These are phyloP conservation scores for Chaenocephalus aceratus DNA, from an alignment of 2,113 vertebrate species.

Conservation along the genomic window DNA sequence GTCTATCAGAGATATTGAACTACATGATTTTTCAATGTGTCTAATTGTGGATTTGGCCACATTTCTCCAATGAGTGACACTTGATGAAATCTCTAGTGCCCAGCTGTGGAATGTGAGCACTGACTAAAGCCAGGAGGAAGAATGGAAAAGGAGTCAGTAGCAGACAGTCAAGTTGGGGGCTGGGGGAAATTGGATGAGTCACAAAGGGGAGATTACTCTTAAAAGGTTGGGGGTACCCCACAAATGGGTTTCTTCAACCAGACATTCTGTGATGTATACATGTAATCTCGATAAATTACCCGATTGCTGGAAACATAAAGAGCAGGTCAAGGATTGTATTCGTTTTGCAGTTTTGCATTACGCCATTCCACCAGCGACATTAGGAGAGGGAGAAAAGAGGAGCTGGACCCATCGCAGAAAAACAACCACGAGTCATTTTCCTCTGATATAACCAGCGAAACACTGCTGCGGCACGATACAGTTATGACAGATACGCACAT, in stretches of 20 bases:
- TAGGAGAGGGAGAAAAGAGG: constrained; percentile 11
- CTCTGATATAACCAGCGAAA: constrained; percentile 70
- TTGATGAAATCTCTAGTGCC: constrained; percentile 79
- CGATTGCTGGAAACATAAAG: constrained; percentile 12
- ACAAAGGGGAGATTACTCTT: constrained; percentile 26
- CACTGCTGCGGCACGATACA: constrained; percentile 49
- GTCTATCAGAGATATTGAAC: not conserved
- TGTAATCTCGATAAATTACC: constrained; percentile 24
- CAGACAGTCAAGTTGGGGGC: constrained; percentile 25
- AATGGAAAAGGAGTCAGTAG: constrained; percentile 72
- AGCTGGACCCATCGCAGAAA: constrained; percentile 48
- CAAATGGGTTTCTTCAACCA: constrained; percentile 22
- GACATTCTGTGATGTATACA: constrained; percentile 3
- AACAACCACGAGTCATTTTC: constrained; percentile 79
- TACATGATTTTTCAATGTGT: constrained; percentile 23
- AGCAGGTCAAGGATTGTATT: constrained; percentile 3
- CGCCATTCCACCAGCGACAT: constrained; percentile 19
- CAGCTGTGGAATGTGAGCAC: constrained; percentile 66
- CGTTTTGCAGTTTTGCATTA: constrained; percentile 37
- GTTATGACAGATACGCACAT: constrained; percentile 49
- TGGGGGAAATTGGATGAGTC: not conserved
- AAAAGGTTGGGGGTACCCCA: constrained; percentile 1
- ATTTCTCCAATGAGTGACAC: constrained; percentile 65
- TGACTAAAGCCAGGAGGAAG: constrained; percentile 57
- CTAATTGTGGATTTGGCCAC: constrained; percentile 25